Conservation (phyloP, 2,888 invertebrate genomes). For the Caenorhabditis angaria region DNA sequence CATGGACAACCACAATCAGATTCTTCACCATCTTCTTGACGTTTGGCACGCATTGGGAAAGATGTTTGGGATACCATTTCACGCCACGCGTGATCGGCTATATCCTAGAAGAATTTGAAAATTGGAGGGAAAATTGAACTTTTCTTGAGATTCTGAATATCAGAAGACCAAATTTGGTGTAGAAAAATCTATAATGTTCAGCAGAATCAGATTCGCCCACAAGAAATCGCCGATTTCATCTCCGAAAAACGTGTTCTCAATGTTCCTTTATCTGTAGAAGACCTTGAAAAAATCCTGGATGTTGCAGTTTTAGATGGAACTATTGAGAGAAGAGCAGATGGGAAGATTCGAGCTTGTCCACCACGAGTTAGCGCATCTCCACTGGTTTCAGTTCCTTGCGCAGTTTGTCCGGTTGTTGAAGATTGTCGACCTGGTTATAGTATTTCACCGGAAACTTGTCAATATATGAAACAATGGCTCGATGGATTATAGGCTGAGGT, state of each 20-base stretch:
- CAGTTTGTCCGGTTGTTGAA: slow-evolving; percentile 65
- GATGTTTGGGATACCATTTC: too few species aligned
- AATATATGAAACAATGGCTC: slow-evolving; percentile 65
- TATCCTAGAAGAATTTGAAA: too few species aligned
- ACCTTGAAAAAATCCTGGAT: slow-evolving; percentile 57
- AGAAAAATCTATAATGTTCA: too few species aligned
- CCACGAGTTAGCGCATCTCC: slow-evolving; percentile 29
- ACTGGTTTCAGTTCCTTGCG: slow-evolving; percentile 63
- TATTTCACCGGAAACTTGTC: slow-evolving; percentile 68
- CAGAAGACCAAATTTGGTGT: too few species aligned
- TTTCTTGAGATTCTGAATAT: too few species aligned
- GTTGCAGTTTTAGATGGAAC: slow-evolving; percentile 67
- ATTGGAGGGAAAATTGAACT: too few species aligned
- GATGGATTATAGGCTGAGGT: slow-evolving; percentile 2
- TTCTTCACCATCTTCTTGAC: too few species aligned
- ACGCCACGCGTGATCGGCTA: too few species aligned
- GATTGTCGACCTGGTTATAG: slow-evolving; percentile 67
- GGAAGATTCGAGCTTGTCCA: slow-evolving; percentile 46
- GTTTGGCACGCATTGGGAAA: too few species aligned
- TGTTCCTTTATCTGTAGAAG: slow-evolving; percentile 51
- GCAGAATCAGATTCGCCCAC: slow-evolving; percentile 45
- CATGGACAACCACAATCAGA: too few species aligned
- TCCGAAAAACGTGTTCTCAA: slow-evolving; percentile 53
- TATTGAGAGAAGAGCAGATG: slow-evolving; percentile 61
- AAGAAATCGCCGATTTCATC: slow-evolving; percentile 56